A percentile compares a stretch with the other conserved stretches of the same genome.
These are phyloP conservation scores for Idaea aversata DNA, from an alignment of 2,888 invertebrate genomes.

Conservation along the genomic window DNA sequence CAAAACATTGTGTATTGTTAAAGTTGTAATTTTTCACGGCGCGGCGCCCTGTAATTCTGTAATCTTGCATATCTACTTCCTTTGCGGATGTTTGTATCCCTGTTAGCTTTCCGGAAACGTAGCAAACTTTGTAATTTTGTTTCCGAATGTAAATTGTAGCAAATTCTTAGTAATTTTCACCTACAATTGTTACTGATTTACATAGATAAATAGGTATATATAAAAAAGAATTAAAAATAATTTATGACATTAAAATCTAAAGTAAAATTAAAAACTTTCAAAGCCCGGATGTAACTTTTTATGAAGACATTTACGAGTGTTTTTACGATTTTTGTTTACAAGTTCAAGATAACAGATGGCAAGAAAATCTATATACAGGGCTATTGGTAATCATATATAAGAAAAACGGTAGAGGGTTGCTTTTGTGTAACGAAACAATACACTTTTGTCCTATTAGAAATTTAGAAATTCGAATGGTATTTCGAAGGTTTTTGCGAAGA, in stretches of 20 bases:
- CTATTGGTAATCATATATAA: background rate
- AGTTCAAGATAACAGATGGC: background rate
- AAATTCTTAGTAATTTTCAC: background rate
- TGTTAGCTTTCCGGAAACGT: background rate
- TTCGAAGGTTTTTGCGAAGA: too few relatives aligned
- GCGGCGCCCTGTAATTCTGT: background rate
- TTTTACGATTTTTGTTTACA: background rate
- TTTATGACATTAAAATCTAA: background rate
- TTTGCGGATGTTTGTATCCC: background rate
- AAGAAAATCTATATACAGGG: background rate
- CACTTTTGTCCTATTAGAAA: background rate
- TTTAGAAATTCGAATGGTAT: too few relatives aligned
- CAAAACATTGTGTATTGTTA: background rate
- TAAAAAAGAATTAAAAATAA: background rate
- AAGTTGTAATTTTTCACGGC: background rate
- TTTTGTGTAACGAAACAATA: background rate
- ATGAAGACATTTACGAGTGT: background rate
- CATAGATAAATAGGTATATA: too few relatives aligned
- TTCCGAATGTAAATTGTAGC: background rate
- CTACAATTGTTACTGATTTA: background rate
- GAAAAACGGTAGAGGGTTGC: background rate
- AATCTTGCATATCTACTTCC: background rate
- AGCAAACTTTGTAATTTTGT: background rate
- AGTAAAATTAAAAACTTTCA: conserved; percentile 2
- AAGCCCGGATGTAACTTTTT: background rate